Conservation (phyloP, 2,888 invertebrate genomes). For the Neria commutata region DNA sequence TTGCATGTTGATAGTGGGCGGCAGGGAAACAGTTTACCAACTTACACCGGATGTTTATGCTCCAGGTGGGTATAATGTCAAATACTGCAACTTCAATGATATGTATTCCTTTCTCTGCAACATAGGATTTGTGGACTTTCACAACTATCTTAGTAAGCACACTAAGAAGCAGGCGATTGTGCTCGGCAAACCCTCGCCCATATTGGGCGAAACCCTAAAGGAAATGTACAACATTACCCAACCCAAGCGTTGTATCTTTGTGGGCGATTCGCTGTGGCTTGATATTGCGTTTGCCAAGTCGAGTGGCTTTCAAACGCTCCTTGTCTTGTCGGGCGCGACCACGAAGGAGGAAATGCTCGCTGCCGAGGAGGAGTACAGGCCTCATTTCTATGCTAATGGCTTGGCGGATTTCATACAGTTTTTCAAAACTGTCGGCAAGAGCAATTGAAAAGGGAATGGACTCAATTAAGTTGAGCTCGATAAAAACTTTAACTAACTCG, state of each 20-base stretch:
- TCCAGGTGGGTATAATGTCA: constrained; percentile 49
- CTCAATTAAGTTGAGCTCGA: no score
- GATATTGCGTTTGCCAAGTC: constrained; percentile 77
- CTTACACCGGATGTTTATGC: constrained; percentile 46
- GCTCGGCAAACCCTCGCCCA: constrained; percentile 62
- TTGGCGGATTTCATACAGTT: constrained; percentile 48
- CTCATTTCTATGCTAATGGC: constrained; percentile 54
- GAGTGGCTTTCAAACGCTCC: constrained; percentile 73
- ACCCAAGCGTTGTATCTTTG: constrained; percentile 75
- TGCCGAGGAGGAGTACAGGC: constrained; percentile 39
- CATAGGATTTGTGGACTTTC: no score
- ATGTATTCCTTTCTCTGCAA: no score
- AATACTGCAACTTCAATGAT: no score
- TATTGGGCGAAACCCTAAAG: constrained; percentile 54
- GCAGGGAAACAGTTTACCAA: constrained; percentile 53
- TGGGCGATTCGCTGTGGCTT: constrained; percentile 83
- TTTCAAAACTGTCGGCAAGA: no score
- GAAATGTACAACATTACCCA: constrained; percentile 63
- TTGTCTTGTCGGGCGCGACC: constrained; percentile 68
- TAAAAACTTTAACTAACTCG: no score
- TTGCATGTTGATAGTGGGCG: constrained; percentile 60
- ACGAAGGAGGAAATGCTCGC: constrained; percentile 45
- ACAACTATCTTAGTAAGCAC: constrained; percentile 44
- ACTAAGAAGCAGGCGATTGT: constrained; percentile 54
- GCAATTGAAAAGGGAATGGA: no score